Evolutionary conservation across 2,888 invertebrate genomes (phyloP), one percentile per base, ranked within the genome.

Genomic region (Brachyopa scutellaris): DNA sequence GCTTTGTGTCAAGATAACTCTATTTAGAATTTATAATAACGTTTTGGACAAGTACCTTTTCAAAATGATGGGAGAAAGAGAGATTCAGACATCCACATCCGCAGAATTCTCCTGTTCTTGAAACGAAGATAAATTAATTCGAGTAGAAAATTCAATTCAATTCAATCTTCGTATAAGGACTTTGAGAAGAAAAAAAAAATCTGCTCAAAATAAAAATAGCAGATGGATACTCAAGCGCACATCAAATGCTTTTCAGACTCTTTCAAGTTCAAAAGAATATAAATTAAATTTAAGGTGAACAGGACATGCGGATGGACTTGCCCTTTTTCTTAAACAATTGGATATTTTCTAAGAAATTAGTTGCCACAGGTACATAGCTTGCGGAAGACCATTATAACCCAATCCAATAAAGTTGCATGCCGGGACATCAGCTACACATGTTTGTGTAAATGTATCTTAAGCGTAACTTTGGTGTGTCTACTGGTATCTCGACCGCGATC

Each of bases 121-220:
- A 26, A 26, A 26, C 13, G n/a, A 26, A 38, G 31, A 15, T 51
- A 64, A 73, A 64, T 73, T 62, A 73, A 64, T 73, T 73, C 73
- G 64, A 64, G 64, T 73, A 57, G 55, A 73, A 64, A 64, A 73
- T 57, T 64, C 55, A 73, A 64, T 57, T 64, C 55, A 73, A 64
- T 73, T 49, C 38, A 40, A 17, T 55, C 57, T 55, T 36, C 36
- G 17, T 19, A 3, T 7, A 3, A 2, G 9, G 23, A 45, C 23
- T 13, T 1, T 11, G 38, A 17, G 2, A 33, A 17, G 17, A 11
- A 45, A 47, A 21, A 29, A 51, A 59, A 13, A 26, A 23, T 13
- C 15, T 49, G 15, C 26, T 8, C 21, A 17, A 9, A n/a, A 31
- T n/a, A 49, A 17, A 23, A 21, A 26, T 7, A 40, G 31, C 29